Evolutionary conservation across 1,140 invertebrate genomes (phyloP), one percentile per base, ranked within the genome.

Genomic region (Scaptomyza pallida): DNA sequence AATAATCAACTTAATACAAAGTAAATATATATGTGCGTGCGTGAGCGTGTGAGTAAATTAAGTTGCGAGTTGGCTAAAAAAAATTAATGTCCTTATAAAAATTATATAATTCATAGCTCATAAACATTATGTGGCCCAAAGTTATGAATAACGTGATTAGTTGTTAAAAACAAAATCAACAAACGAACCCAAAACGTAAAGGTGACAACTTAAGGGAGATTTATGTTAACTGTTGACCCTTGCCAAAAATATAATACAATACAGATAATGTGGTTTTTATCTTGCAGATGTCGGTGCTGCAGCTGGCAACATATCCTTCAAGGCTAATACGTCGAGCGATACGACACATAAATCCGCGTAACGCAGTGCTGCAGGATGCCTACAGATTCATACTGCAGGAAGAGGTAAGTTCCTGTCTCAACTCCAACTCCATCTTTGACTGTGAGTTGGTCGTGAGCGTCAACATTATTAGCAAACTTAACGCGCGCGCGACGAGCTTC

Each of bases 31-130:
- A 73, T 86, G 81, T 86, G 77, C 81, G 77, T 86, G 81, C 63
- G 81, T 86, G 81, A 71, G 81, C 73, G 81, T 86, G 77, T 56
- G 82, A 78, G 82, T 88, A 82, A 88, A 88, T 88, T 78, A 88
- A 75, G 78, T 75, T 72, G 62, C 70, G 57, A n/a, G n/a, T n/a
- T n/a, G n/a, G n/a, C 23, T 9, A 30, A 30, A 30, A 30, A 30
- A 30, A 30, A 30, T 9, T 6, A 30, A 30, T 75, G 83, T 88
- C 82, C 82, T 78, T 82, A 88, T 82, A 82, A 82, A 82, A 86
- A 85, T 85, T 85, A 86, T 85, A 88, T 88, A 88, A 88, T 88
- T 88, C 82, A 88, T 88, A 89, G 70, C 83, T 89, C 83, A 61
- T 88, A 88, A 88, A 88, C 72, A 88, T 86, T 78, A 81, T 68